Percentiles rank a stretch among this genome's conserved stretches.
These are phyloP conservation scores for Gobiocypris rarus DNA, from an alignment of 2,113 vertebrate species.

Conservation along the genomic window DNA sequence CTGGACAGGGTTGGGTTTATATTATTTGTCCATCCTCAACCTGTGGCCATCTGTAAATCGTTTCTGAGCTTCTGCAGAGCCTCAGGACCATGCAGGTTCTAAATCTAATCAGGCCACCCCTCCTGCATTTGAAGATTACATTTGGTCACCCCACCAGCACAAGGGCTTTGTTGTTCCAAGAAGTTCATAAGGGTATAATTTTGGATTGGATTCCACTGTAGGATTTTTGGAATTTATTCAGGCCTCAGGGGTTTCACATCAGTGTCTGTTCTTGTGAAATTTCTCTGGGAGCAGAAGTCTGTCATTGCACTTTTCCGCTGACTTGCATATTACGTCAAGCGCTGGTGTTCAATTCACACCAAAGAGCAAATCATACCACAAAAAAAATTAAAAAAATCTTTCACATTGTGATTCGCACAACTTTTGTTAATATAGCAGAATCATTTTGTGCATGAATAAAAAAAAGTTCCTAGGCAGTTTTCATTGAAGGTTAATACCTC, in stretches of 20 bases:
- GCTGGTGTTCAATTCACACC: neutral
- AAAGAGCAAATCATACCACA: neutral
- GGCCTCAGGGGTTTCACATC: neutral
- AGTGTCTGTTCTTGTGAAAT: neutral
- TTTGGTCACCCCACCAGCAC: constrained; percentile 5
- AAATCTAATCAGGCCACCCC: constrained; percentile 31
- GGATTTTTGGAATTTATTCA: neutral
- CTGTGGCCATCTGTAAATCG: constrained; percentile 18
- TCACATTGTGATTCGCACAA: neutral
- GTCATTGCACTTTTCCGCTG: neutral
- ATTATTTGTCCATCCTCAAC: constrained; percentile 24
- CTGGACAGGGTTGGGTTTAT: constrained; percentile 22
- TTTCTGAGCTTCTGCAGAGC: constrained; percentile 14
- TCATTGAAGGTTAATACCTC: neutral
- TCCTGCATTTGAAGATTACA: constrained; percentile 28
- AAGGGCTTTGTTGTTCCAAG: neutral
- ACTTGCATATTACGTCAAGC: neutral
- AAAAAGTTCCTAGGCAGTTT: neutral
- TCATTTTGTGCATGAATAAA: neutral
- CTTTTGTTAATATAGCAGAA: neutral
- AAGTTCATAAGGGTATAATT: neutral
- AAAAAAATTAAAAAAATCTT: neutral
- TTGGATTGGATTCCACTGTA: neutral
- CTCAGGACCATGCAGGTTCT: neutral
- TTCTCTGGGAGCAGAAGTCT: neutral